Conservation (phyloP, 2,888 invertebrate genomes). For the Protula sp. region DNA sequence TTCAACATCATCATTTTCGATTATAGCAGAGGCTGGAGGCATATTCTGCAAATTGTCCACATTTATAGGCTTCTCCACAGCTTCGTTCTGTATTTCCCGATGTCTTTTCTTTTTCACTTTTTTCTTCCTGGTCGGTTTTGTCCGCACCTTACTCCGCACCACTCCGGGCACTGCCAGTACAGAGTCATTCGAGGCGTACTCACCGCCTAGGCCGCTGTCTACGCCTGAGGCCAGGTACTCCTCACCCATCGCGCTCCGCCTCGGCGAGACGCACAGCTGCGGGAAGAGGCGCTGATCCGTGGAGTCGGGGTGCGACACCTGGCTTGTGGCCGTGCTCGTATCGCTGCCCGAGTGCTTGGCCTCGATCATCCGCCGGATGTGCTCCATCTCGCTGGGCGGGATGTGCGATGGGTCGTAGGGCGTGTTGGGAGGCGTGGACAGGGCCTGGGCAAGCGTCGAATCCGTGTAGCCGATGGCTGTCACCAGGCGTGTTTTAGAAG, state of each 20-base stretch:
- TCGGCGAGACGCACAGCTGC: not conserved
- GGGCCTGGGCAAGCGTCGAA: too few species aligned
- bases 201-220: not conserved
- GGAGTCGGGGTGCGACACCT: slow-evolving; percentile 10
- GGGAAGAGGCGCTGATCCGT: not conserved
- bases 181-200: too few species aligned
- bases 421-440: too few species aligned
- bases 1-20: too few species aligned
- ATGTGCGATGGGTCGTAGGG: not conserved
- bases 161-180: too few species aligned
- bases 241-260: not conserved
- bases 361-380: not conserved
- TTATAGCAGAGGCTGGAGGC: too few species aligned
- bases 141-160: too few species aligned
- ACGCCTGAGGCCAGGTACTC: not conserved
- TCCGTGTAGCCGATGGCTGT: too few species aligned
- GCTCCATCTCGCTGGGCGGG: not conserved
- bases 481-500: too few species aligned
- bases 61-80: not conserved
- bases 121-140: not conserved
- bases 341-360: too few species aligned
- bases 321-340: slow-evolving; percentile 12
- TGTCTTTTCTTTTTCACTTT: not conserved
- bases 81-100: not conserved
- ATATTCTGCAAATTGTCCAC: too few species aligned